A percentile compares a stretch with the other conserved stretches of the same genome.
Conservation (phyloP, 2,113 vertebrate species). For the Ciconia maguari region DNA sequence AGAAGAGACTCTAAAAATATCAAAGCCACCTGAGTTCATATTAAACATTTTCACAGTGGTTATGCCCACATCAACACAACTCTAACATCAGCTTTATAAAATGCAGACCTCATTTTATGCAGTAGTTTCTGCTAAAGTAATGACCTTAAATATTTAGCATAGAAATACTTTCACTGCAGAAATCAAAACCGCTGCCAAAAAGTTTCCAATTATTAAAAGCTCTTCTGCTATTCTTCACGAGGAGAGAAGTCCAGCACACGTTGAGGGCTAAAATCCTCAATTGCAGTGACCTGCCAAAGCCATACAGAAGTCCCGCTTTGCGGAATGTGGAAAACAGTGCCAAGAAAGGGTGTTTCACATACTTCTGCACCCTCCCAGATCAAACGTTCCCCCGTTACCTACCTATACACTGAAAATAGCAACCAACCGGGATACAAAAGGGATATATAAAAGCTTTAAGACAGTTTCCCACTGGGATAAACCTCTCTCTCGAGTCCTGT, state of each 20-base stretch:
- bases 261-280: background rate
- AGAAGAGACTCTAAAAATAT: background rate
- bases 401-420: background rate
- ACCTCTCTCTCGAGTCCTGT: background rate
- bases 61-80: background rate
- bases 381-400: background rate
- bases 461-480: background rate
- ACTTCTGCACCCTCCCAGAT: background rate
- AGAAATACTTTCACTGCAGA: background rate
- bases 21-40: background rate
- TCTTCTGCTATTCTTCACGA: background rate
- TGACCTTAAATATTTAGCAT: background rate
- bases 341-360: background rate
- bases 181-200: background rate
- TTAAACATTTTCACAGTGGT: background rate
- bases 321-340: background rate
- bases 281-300: background rate
- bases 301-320: rapidly evolving
- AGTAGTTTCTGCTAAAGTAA: background rate
- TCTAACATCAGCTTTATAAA: background rate
- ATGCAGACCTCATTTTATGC: background rate
- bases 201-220: background rate
- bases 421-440: background rate
- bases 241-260: background rate
- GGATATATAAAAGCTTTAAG: background rate